Base-by-base conservation (phyloP, 2,797 vertebrate genomes). In the Hippocampus kuda region DNA sequence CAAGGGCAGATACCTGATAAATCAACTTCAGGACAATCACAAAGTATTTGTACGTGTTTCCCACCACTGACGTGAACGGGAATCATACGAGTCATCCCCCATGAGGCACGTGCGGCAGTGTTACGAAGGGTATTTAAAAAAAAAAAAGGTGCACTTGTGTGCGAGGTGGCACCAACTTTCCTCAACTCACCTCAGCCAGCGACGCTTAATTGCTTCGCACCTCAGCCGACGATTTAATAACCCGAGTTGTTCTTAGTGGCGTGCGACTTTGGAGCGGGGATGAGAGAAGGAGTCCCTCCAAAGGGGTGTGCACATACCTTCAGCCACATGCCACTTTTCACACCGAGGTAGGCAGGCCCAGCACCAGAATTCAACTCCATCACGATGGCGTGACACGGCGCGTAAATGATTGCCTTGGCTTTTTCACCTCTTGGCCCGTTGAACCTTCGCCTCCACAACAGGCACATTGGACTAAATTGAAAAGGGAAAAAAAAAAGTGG, bases 311-410 rank as follows among this genome's bases (percentile, higher is more conserved):
- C 24, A 75, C 86, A 87, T 87, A 87, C 81, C 83, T 79, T 30
- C 87, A 83, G 83, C 83, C 83, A 75, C 81, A 81, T 80, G 86
- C 65, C 77, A 89, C 80, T 89, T 90, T 86, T 90, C 85, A 79
- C 88, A 85, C 71, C 27, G 70, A 70, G 76, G 77, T 79, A 83
- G 84, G 84, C 87, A 87, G 68, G 81, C 81, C 77, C 63, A 63
- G 74, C 84, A 85, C 77, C 81, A 82, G 80, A 79, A 75, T 67
- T 77, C 69, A 73, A 79, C 79, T 89, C 85, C 79, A 77, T 89
- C 88, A 80, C 83, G 75, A 69, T 59, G 75, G 70, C 68, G 60
- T 72, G 85, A 83, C 82, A 84, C 72, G 57, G 54, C 74, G 66
- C 70, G 83, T 87, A 84, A 88, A 87, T 87, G 74, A 86, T 85